Conservation (phyloP, 53 echinoderm and acorn worm genomes). For the Zoroaster sp. region DNA sequence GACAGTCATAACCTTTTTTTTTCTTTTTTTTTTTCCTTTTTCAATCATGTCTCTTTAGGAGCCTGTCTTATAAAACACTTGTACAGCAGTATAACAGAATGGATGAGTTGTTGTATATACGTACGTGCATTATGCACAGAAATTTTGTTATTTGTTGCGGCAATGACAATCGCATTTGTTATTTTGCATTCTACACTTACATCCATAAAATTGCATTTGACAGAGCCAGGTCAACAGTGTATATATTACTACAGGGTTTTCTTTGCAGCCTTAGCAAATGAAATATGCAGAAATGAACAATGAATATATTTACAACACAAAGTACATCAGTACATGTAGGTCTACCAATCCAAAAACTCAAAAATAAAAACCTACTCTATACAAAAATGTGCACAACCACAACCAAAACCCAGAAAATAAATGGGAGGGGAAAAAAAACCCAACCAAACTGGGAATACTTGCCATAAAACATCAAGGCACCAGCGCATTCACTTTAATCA, state of each 20-base stretch:
- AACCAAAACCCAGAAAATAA: background rate
- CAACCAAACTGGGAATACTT: background rate
- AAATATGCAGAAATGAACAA: background rate
- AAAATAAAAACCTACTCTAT: background rate
- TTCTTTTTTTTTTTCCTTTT: too few species aligned
- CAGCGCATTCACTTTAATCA: background rate
- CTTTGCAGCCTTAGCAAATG: background rate
- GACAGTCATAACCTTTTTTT: too few species aligned
- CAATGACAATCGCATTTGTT: background rate
- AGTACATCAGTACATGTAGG: background rate
- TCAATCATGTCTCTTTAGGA: too few species aligned
- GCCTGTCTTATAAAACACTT: too few species aligned
- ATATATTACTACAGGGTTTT: background rate
- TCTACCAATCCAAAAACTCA: background rate
- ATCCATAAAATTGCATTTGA: too few species aligned
- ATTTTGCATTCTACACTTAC: background rate
- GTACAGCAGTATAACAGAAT: too few species aligned
- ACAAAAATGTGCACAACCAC: background rate
- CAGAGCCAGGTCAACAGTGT: background rate
- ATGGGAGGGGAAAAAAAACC: background rate
- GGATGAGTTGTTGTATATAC: too few species aligned
- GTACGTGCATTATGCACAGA: too few species aligned
- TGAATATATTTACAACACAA: background rate
- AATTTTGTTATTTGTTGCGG: too few species aligned
- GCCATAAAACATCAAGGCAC: conserved; percentile 6